These are phyloP conservation scores for Hippasteria phrygiana DNA, from an alignment of 53 echinoderm and acorn worm species.

Conservation along the genomic window DNA sequence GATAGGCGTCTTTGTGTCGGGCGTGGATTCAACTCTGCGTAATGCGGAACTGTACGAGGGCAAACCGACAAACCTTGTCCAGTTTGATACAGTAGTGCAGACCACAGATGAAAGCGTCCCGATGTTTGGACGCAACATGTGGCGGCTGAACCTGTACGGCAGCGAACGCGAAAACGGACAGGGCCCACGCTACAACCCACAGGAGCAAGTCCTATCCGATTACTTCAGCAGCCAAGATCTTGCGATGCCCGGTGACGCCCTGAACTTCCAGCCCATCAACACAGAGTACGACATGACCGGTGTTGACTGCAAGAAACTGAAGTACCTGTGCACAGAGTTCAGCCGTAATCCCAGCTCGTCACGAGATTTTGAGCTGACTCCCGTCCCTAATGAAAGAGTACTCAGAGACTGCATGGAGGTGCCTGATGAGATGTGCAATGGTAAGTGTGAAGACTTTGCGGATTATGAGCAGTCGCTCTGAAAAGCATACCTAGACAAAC, in stretches of 20 bases:
- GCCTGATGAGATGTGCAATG: conserved; percentile 89
- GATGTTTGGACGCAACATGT: conserved; percentile 75
- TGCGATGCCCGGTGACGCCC: conserved; percentile 62
- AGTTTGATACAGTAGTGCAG: conserved; percentile 68
- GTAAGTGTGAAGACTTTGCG: conserved; percentile 15
- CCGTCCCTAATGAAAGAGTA: conserved; percentile 76
- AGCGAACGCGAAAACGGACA: conserved; percentile 59
- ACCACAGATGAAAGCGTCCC: conserved; percentile 71
- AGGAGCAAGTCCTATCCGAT: conserved; percentile 75
- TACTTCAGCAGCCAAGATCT: conserved; percentile 81
- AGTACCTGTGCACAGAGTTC: conserved; percentile 92
- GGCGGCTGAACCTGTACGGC: conserved; percentile 90
- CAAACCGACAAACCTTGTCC: conserved; percentile 70
- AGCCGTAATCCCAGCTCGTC: conserved; percentile 74
- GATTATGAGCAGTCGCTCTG: background rate
- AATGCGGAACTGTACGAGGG: conserved; percentile 71
- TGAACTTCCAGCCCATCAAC: conserved; percentile 71
- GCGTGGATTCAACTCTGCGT: conserved; percentile 35
- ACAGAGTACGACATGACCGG: conserved; percentile 90
- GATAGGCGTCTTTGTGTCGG: conserved; percentile 26
- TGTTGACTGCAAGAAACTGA: conserved; percentile 79
- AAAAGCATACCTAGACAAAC: no score
- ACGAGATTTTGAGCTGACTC: conserved; percentile 79
- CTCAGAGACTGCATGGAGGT: conserved; percentile 83
- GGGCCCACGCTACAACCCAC: conserved; percentile 72